phyloP scores from a whole-genome alignment of 2,113 vertebrate species.

The Pelecanoides urinatrix region DNA sequence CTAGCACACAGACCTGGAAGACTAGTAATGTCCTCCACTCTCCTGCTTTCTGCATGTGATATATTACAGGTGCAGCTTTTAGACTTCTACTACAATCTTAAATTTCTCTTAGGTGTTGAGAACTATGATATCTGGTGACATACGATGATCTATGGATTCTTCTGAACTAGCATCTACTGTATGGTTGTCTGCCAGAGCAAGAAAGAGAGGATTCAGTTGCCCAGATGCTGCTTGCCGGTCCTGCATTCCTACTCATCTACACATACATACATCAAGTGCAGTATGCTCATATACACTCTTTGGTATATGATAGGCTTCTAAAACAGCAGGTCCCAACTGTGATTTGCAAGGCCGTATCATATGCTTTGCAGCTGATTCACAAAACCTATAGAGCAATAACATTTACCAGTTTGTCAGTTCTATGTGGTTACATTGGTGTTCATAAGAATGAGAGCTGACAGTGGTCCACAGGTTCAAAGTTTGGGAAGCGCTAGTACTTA shows the following conservation, averaged over 20 bases:
- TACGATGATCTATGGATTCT: not conserved
- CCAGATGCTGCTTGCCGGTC: not conserved
- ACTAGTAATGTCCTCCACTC: not conserved
- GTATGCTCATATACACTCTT: not conserved
- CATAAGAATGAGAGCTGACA: not conserved
- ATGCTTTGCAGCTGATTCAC: not conserved
- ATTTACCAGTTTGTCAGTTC: not conserved
- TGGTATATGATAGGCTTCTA: not conserved
- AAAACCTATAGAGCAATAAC: not conserved
- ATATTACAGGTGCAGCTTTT: not conserved
- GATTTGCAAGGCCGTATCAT: not conserved
- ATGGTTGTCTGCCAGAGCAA: not conserved
- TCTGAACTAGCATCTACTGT: not conserved
- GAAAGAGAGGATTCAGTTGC: not conserved
- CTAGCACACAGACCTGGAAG: not conserved
- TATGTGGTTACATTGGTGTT: not conserved
- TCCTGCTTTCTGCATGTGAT: not conserved
- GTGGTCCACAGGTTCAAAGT: not conserved
- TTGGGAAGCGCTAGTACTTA: not conserved
- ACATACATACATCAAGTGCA: rapidly evolving
- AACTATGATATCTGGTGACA: not conserved
- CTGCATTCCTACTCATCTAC: not conserved
- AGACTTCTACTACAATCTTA: not conserved
- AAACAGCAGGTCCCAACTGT: not conserved
- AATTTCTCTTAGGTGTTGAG: not conserved